Conservation (phyloP, 2,888 invertebrate species). For the Metopia argyrocephala region DNA sequence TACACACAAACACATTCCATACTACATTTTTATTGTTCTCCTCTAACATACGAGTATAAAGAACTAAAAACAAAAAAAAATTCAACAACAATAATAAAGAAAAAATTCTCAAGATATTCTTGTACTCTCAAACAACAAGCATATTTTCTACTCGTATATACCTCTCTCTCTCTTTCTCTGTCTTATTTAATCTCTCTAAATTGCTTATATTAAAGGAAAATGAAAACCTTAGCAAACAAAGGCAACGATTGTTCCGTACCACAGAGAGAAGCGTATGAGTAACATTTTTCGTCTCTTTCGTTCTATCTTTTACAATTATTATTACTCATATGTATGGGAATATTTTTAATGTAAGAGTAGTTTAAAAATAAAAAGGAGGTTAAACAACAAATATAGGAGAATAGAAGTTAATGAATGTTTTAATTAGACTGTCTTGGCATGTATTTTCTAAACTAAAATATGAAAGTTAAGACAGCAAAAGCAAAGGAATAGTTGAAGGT, state of each 20-base stretch:
- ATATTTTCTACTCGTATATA: not conserved
- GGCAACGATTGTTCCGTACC: no score
- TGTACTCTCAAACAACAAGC: no score
- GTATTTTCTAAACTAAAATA: not conserved
- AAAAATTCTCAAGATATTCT: not conserved
- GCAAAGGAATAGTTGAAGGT: not conserved
- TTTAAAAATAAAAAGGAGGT: not conserved
- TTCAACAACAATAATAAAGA: no score
- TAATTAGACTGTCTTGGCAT: not conserved
- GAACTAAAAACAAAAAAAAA: no score
- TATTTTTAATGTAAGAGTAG: no score
- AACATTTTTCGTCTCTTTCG: slow-evolving; percentile 13
- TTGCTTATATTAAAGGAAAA: not conserved
- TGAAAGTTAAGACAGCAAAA: not conserved
- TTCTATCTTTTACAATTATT: slow-evolving; percentile 28
- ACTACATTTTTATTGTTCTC: slow-evolving; percentile 42
- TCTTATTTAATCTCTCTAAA: not conserved
- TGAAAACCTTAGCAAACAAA: not conserved
- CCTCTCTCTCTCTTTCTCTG: not conserved
- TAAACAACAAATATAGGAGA: not conserved
- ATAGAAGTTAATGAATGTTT: not conserved
- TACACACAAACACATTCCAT: not conserved
- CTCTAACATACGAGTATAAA: not conserved
- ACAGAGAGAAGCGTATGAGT: slow-evolving; percentile 18
- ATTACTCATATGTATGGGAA: slow-evolving; percentile 16